phyloP scores from a whole-genome alignment of 2,113 vertebrate genomes.

The Lates calcarifer region DNA sequence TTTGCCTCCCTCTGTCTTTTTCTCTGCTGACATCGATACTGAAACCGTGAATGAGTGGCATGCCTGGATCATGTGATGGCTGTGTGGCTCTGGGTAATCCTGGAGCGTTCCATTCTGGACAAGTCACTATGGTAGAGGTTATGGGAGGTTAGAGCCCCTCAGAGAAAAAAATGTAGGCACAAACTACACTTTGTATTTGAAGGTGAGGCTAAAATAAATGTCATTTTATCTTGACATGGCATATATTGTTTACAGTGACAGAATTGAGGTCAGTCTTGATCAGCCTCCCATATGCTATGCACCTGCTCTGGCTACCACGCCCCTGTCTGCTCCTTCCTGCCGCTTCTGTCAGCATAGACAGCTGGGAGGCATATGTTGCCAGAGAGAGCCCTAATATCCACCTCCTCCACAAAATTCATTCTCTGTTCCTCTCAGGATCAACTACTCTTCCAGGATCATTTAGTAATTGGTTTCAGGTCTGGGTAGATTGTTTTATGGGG shows the following conservation, averaged over 20 bases:
- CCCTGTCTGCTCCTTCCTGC: slow-evolving; percentile 19
- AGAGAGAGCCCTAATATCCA: background rate
- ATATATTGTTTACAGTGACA: background rate
- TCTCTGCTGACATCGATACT: slow-evolving; percentile 73
- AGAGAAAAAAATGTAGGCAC: slow-evolving; percentile 19
- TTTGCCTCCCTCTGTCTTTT: slow-evolving; percentile 51
- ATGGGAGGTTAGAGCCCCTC: slow-evolving; percentile 38
- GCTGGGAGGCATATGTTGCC: slow-evolving; percentile 23
- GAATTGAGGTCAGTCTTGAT: background rate
- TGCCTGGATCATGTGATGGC: slow-evolving; percentile 75
- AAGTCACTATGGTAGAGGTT: slow-evolving; percentile 59
- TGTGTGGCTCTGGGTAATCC: slow-evolving; percentile 67
- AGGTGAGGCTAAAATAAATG: background rate
- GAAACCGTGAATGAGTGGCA: slow-evolving; percentile 70
- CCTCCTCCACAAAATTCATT: background rate
- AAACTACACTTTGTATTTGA: slow-evolving; percentile 4
- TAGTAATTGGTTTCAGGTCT: background rate
- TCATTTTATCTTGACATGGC: background rate
- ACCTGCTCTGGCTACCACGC: slow-evolving; percentile 41
- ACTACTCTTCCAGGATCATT: background rate
- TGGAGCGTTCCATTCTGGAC: slow-evolving; percentile 63
- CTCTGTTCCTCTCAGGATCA: background rate
- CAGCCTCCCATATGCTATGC: background rate
- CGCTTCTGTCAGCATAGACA: slow-evolving; percentile 6
- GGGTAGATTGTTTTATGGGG: background rate